Base-by-base conservation (phyloP, 2,797 vertebrate species). In the Uromys caudimaculatus region DNA sequence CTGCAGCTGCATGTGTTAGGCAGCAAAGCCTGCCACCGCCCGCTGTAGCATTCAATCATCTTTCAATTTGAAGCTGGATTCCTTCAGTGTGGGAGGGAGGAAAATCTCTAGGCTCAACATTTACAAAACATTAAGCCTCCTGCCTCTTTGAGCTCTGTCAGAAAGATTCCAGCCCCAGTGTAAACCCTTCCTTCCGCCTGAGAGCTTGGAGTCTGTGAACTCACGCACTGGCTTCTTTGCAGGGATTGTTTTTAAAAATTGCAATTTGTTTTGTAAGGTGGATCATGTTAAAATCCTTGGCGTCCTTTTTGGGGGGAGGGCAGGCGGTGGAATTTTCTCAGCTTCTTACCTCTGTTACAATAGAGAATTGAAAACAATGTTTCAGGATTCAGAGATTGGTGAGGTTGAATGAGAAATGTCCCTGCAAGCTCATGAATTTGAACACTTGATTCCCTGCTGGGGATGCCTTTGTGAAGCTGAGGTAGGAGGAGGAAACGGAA, bases 1-100 rank as follows among this genome's bases (percentile, higher is more conserved):
- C 50, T 92, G 6, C 64, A 79, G 94, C 60, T 71, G 67, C 92
- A 13, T 89, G 97, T 93, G 71, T 89, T 62, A 81, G 0, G 35
- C 90, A 62, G 82, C 56, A 0, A 27, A 41, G 12, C 52, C 29
- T 47, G 32, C 87, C 44, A 44, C 44, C 6, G 44, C 44, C 44
- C 6, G 44, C 44, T 6, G 6, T 44, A 90, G 47, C 11, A 3
- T 3, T 23, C 92, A 96, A 84, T 93, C 91, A 75, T 38, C 76
- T 82, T 98, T 95, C 54, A 50, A 58, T 95, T 96, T 88, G 73
- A 97, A 93, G 44, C 35, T 24, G 29, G 91, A 77, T 71, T n/a
- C 60, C 38, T 62, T 95, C 14, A 89, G 89, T 75, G 44, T 35
- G 60, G 62, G 58, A 92, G 12, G 35, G 54, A 82, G 87, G 0